Evolutionary conservation across 2,888 invertebrate genomes (phyloP).

Genomic region (Poecilus cupreus): DNA sequence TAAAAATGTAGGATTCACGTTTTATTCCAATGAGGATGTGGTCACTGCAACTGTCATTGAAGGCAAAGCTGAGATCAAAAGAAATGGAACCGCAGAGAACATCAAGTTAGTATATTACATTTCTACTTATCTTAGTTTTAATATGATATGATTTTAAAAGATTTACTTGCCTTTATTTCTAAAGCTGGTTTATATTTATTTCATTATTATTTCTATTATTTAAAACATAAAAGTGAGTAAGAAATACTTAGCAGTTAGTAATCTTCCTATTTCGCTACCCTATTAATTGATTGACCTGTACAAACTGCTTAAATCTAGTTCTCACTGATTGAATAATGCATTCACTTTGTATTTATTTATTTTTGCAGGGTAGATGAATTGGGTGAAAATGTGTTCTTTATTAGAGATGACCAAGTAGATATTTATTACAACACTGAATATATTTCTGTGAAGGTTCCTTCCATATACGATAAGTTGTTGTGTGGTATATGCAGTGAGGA

Average conservation of each 20-base stretch:
- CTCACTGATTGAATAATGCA: no score
- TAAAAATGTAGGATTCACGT: background rate
- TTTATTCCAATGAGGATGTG: background rate
- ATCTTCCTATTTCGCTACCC: no score
- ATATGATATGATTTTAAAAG: no score
- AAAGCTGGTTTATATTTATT: no score
- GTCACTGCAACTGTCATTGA: background rate
- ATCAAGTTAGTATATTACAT: background rate
- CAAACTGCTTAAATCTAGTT: no score
- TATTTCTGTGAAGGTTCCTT: background rate
- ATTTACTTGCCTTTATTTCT: no score
- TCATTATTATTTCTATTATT: no score
- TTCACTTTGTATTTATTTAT: no score
- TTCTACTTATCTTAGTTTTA: no score
- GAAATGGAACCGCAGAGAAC: background rate
- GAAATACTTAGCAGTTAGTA: no score
- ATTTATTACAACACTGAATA: slow-evolving; percentile 8
- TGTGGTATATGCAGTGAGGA: background rate
- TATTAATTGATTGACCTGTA: no score
- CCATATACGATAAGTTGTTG: background rate
- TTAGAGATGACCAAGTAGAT: background rate
- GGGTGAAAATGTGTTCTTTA: background rate
- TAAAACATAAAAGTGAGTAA: no score
- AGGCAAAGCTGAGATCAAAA: background rate
- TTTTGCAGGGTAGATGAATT: background rate